These are phyloP conservation scores for Manis pentadactyla DNA, from an alignment of 2,797 vertebrate genomes.

Conservation along the genomic window DNA sequence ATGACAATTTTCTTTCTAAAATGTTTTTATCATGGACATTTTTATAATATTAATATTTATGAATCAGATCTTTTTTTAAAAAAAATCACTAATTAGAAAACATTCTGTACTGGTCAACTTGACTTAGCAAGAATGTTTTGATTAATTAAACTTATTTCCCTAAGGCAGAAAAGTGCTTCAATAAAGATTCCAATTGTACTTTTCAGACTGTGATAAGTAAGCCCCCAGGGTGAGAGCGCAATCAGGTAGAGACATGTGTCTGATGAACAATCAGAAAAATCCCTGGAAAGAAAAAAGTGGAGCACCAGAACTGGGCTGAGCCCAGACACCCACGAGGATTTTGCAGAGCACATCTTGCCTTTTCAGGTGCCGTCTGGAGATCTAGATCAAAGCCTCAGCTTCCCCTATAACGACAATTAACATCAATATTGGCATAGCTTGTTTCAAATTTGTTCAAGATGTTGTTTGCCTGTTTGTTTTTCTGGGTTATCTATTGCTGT, in stretches of 20 bases:
- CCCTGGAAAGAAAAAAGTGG: background rate
- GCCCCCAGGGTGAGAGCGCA: background rate
- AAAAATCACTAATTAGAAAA: constrained; percentile 28
- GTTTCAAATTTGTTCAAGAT: background rate
- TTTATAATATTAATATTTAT: background rate
- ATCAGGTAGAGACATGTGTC: background rate
- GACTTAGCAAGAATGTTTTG: constrained; percentile 70
- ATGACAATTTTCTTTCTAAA: background rate
- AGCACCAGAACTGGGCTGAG: background rate
- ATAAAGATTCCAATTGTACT: constrained; percentile 60
- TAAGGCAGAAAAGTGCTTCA: constrained; percentile 60
- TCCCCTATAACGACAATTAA: background rate
- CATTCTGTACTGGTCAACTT: constrained; percentile 62
- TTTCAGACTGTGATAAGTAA: constrained; percentile 51
- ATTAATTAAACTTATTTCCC: constrained; percentile 73
- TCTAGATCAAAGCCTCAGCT: background rate
- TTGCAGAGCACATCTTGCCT: fast-evolving
- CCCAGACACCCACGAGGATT: background rate
- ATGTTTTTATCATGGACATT: background rate
- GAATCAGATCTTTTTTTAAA: background rate
- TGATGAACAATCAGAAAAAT: background rate
- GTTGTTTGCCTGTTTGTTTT: background rate
- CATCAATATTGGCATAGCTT: background rate
- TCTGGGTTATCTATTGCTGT: background rate
- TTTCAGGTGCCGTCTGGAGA: background rate